phyloP scores from a whole-genome alignment of 2,797 vertebrate genomes.

The Enteromius thamalakanensis region DNA sequence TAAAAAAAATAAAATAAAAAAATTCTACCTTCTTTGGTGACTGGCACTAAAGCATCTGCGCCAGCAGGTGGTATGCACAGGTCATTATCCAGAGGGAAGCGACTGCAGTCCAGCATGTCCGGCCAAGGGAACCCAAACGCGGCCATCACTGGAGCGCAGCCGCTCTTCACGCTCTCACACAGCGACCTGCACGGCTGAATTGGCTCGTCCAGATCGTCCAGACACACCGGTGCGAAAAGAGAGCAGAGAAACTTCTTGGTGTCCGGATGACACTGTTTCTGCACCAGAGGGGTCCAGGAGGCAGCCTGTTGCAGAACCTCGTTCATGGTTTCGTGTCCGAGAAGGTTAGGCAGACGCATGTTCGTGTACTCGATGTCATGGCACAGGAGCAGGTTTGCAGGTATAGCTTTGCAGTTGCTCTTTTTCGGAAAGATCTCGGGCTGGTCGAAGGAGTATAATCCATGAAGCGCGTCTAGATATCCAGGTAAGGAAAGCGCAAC shows the following conservation, averaged over 20 bases:
- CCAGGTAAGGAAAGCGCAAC: conserved; percentile 65
- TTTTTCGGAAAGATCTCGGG: conserved; percentile 88
- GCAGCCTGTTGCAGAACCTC: conserved; percentile 95
- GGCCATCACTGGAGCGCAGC: conserved; percentile 95
- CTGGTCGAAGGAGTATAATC: conserved; percentile 88
- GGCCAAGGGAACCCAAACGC: conserved; percentile 98
- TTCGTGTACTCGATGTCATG: conserved; percentile 93
- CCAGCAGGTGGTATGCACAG: conserved; percentile 92
- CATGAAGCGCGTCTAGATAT: conserved; percentile 80
- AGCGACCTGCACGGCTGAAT: conserved; percentile 95
- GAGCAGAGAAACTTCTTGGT: conserved; percentile 98
- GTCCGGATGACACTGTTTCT: conserved; percentile 95
- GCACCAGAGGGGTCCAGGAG: conserved; percentile 95
- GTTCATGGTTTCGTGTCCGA: conserved; percentile 95
- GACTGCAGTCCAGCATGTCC: conserved; percentile 92
- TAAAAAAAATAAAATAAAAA: not conserved
- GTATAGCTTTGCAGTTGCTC: conserved; percentile 93
- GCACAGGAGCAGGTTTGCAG: conserved; percentile 88
- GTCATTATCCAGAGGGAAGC: conserved; percentile 93
- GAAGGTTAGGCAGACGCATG: conserved; percentile 96
- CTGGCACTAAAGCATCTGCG: conserved; percentile 80
- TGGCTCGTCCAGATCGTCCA: conserved; percentile 93
- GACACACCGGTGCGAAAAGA: conserved; percentile 94
- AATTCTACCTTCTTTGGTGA: conserved; percentile 85
- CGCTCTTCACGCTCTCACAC: conserved; percentile 88